Conservation (phyloP, 2,888 invertebrate species). For the Diarsia brunnea region DNA sequence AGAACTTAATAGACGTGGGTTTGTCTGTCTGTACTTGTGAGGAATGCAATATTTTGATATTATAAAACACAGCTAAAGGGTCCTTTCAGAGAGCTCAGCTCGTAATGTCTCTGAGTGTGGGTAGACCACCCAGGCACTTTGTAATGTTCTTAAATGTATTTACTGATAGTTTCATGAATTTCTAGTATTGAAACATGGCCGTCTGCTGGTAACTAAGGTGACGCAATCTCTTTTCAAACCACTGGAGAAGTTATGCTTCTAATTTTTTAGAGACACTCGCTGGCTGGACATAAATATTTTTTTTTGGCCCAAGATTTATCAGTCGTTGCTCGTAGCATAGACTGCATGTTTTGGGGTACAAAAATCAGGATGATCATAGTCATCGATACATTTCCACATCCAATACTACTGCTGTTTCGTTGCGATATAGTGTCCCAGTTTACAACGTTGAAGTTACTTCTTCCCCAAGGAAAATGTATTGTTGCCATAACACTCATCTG, state of each 20-base stretch:
- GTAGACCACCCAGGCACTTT: background rate
- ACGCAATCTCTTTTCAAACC: background rate
- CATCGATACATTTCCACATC: background rate
- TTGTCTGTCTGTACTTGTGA: conserved; percentile 10
- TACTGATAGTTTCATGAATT: background rate
- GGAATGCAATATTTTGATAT: conserved; percentile 26
- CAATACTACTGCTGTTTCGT: background rate
- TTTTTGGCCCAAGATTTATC: background rate
- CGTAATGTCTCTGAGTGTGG: conserved; percentile 16
- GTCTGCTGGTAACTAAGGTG: background rate
- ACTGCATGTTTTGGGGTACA: background rate
- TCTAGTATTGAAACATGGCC: background rate
- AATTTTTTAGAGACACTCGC: background rate
- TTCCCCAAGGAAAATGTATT: too few species aligned
- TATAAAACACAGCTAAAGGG: conserved; percentile 3
- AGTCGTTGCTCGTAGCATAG: background rate
- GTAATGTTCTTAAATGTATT: background rate
- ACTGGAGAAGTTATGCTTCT: background rate
- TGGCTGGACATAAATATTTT: background rate
- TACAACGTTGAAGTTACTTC: background rate
- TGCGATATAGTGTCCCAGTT: background rate
- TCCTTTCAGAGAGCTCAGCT: conserved; percentile 13
- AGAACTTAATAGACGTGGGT: conserved; percentile 28
- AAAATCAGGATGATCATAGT: background rate
- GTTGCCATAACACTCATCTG: too few species aligned